phyloP scores from a whole-genome alignment of 1,140 invertebrate genomes.

The Calosoma granatense region DNA sequence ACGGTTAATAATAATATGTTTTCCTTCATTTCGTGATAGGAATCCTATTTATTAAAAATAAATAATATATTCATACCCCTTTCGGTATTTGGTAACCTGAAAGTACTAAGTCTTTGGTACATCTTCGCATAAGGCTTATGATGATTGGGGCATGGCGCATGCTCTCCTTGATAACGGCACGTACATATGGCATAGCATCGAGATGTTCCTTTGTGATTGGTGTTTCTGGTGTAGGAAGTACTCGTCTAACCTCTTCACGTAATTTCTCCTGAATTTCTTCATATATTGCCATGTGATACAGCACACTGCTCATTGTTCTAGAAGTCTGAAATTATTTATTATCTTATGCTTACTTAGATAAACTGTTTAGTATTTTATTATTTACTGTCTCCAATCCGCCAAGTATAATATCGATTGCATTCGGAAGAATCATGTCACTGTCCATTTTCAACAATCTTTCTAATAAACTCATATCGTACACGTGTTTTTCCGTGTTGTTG shows the following conservation, averaged over 20 bases:
- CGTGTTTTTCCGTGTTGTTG: conserved; percentile 19
- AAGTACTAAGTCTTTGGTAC: conserved; percentile 42
- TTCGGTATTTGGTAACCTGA: conserved; percentile 48
- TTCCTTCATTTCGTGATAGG: not conserved
- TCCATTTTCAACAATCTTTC: conserved; percentile 43
- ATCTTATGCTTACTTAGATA: not conserved
- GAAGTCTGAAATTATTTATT: conserved; percentile 20
- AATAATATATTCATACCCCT: conserved; percentile 33
- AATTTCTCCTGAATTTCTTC: conserved; percentile 21
- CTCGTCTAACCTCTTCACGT: conserved; percentile 19
- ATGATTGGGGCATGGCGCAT: conserved; percentile 44
- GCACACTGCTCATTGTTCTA: conserved; percentile 16
- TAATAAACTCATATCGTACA: conserved; percentile 38
- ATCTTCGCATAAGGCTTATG: conserved; percentile 38
- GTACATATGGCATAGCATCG: conserved; percentile 45
- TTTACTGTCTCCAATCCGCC: conserved; percentile 66
- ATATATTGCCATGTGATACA: conserved; percentile 25
- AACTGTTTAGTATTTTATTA: not conserved
- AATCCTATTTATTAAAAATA: not conserved
- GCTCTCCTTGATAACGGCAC: conserved; percentile 54
- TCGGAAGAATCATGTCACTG: conserved; percentile 44
- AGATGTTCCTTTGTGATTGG: conserved; percentile 34
- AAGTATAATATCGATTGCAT: conserved; percentile 62
- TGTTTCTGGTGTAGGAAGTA: conserved; percentile 22
- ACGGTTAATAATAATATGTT: no score